Evolutionary conservation across 1,140 invertebrate species (phyloP).

Genomic region (Zaprionus kolodkinae): DNA sequence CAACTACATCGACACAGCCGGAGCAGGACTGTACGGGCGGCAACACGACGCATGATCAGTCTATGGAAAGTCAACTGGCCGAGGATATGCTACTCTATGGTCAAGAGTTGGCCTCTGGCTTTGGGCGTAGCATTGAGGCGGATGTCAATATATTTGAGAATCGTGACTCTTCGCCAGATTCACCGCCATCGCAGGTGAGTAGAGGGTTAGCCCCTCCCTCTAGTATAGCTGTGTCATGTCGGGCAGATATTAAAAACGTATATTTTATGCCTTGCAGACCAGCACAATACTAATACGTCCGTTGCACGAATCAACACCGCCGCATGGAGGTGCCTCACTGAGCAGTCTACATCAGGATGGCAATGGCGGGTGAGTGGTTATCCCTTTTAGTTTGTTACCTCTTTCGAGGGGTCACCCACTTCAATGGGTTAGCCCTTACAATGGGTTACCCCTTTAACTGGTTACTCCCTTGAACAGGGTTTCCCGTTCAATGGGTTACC

Average conservation of each 20-base stretch:
- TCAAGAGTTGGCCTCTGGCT: constrained; percentile 52
- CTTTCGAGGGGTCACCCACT: not conserved
- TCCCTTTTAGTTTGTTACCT: not conserved
- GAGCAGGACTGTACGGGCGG: constrained; percentile 61
- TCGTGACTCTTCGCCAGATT: constrained; percentile 80
- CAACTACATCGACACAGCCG: constrained; percentile 80
- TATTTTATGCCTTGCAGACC: constrained; percentile 56
- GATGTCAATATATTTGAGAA: constrained; percentile 81
- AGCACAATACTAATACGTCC: constrained; percentile 83
- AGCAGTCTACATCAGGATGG: constrained; percentile 76
- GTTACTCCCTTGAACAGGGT: not conserved
- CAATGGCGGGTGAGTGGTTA: constrained; percentile 63
- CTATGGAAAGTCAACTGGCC: constrained; percentile 77
- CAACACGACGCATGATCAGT: constrained; percentile 73
- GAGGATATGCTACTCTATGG: constrained; percentile 76
- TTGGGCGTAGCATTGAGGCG: constrained; percentile 71
- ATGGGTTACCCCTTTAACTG: not conserved
- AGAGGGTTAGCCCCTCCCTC: too few relatives aligned
- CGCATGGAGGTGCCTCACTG: constrained; percentile 71
- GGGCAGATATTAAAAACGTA: not conserved
- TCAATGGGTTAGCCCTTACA: not conserved
- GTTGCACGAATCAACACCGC: constrained; percentile 78
- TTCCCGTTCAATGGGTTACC: not conserved
- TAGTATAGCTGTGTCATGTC: not conserved
- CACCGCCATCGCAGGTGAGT: constrained; percentile 80